A percentile compares a stretch with the other conserved stretches of the same genome.
These are phyloP conservation scores for Agrotis exclamationis DNA, from an alignment of 2,888 invertebrate species.

Conservation along the genomic window DNA sequence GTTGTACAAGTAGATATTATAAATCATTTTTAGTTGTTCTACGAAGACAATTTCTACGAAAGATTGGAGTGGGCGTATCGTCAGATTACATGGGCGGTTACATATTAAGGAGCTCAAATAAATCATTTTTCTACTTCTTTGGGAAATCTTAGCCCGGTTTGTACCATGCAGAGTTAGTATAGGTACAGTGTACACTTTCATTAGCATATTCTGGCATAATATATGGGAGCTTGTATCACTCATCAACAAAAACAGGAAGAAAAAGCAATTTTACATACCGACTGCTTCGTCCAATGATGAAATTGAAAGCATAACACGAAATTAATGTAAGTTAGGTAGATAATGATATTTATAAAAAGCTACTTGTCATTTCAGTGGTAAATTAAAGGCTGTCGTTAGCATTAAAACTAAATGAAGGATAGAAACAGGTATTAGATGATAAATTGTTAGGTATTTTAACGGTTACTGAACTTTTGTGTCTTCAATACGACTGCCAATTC, in stretches of 20 bases:
- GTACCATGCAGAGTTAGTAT: conserved; percentile 74
- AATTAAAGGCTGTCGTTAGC: conserved; percentile 14
- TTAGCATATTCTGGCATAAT: conserved; percentile 48
- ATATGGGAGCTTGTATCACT: conserved; percentile 77
- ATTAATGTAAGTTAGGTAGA: conserved; percentile 76
- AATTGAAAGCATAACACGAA: conserved; percentile 85
- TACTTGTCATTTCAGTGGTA: conserved; percentile 27
- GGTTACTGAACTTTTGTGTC: conserved; percentile 42
- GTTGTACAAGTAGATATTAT: conserved; percentile 22
- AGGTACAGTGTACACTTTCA: conserved; percentile 59
- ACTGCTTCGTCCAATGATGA: conserved; percentile 87
- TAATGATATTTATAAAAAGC: conserved; percentile 49
- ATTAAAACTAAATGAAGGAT: conserved; percentile 14
- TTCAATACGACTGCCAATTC: conserved; percentile 42
- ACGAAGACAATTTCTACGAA: conserved; percentile 28
- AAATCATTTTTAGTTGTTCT: conserved; percentile 23
- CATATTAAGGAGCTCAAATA: conserved; percentile 28
- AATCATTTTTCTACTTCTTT: conserved; percentile 41
- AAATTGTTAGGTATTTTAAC: conserved; percentile 19
- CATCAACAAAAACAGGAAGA: conserved; percentile 66
- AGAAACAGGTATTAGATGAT: conserved; percentile 8
- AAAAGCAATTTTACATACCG: conserved; percentile 85
- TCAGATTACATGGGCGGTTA: conserved; percentile 41
- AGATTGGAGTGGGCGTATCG: conserved; percentile 36
- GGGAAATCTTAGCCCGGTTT: conserved; percentile 48